A percentile compares a stretch with the other conserved stretches of the same genome.
These are phyloP conservation scores for Clivina fossor DNA, from an alignment of 2,888 invertebrate genomes.

Conservation along the genomic window DNA sequence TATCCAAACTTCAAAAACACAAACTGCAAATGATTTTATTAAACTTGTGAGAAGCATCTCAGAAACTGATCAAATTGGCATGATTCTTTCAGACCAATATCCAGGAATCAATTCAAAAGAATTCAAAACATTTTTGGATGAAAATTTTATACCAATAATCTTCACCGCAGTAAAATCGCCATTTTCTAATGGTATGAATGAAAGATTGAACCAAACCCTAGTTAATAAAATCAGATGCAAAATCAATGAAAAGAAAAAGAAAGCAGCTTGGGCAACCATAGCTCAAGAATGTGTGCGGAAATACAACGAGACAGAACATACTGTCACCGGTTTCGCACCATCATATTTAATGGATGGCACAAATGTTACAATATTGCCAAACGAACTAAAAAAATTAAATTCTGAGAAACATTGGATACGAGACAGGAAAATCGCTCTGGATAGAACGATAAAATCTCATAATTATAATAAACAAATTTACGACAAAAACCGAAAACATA, in stretches of 20 bases:
- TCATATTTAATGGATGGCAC: constrained; percentile 37
- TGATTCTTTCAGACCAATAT: constrained; percentile 45
- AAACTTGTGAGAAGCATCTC: constrained; percentile 38
- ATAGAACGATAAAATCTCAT: constrained; percentile 37
- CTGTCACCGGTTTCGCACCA: constrained; percentile 39
- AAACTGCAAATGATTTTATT: constrained; percentile 42
- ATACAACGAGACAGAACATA: constrained; percentile 44
- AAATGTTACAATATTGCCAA: constrained; percentile 34
- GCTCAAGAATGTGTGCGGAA: constrained; percentile 39
- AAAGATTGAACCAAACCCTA: constrained; percentile 38
- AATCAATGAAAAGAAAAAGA: constrained; percentile 39
- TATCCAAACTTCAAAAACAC: constrained; percentile 42
- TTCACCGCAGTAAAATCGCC: constrained; percentile 40
- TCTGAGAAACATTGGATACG: neutral
- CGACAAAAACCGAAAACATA: constrained; percentile 35
- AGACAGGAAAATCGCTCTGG: constrained; percentile 35
- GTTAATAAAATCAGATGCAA: constrained; percentile 39
- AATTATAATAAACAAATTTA: constrained; percentile 37
- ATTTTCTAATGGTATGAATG: constrained; percentile 41
- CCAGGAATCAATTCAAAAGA: constrained; percentile 45
- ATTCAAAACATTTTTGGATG: constrained; percentile 43
- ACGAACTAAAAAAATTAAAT: constrained; percentile 32
- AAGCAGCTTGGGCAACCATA: constrained; percentile 39
- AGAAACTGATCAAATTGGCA: constrained; percentile 40
- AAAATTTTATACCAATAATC: constrained; percentile 36